Base-by-base conservation (phyloP, 2,888 invertebrate genomes). In the Melikaiella ostensackeni region DNA sequence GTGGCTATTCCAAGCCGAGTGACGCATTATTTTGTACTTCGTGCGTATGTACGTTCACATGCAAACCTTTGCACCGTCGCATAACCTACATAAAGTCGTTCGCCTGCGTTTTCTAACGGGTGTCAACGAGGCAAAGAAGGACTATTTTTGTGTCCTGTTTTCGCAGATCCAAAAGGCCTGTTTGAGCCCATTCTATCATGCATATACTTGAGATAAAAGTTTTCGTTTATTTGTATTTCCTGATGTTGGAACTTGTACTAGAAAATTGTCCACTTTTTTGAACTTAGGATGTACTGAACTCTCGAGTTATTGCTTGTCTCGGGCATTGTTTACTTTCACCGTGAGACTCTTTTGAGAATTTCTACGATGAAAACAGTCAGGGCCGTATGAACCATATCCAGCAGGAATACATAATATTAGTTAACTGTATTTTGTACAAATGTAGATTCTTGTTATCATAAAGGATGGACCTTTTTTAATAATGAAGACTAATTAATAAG, bases 1-100 rank as follows among this genome's bases (percentile, higher is more conserved):
- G 87, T 84, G 77, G 87, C 89, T 90, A 91, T 91, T 91, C 90
- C 89, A 89, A 89, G 90, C 87, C 80, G 85, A 83, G 83, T 91
- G 91, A 91, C 91, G 90, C 90, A 90, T 82, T 84, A 82, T 81
- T 81, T 81, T 75, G 64, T 76, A 55, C 70, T 80, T 77, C 63
- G 75, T 76, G 63, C 78, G 82, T 77, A 78, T 80, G 79, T 75
- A 74, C 79, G 80, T 80, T 77, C 80, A 77, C 76, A 79, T 78
- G 76, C 74, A 79, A 82, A 79, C 76, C 80, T 81, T 81, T 50
- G 75, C 70, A 59, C 76, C 70, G 76, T 79, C 77, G 55, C 61
- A 62, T 77, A 74, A 74, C 74, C 74, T 76, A 74, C 76, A 63
- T 42, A 50, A 50, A 76, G 61, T 55, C 50, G 46, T 50, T 70